phyloP scores from a whole-genome alignment of 2,113 vertebrate genomes.

The Typhlomys cinereus region DNA sequence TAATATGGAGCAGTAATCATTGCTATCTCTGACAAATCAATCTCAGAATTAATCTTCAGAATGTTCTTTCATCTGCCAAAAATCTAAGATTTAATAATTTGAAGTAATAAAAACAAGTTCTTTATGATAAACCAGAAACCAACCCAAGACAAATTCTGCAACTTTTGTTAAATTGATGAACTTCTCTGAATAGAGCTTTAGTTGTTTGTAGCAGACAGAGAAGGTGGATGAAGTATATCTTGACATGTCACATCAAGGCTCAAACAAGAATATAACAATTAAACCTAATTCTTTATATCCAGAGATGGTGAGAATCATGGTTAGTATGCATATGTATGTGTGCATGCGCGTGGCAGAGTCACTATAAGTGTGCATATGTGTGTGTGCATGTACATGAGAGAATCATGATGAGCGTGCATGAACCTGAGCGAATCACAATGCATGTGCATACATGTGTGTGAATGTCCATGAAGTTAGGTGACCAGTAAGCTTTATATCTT shows the following conservation, averaged over 20 bases:
- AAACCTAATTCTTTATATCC: background rate
- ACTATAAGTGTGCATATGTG: too few species aligned
- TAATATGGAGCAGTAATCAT: background rate
- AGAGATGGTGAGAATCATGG: background rate
- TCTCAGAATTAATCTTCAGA: background rate
- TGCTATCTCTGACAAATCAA: background rate
- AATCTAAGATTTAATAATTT: background rate
- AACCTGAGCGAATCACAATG: too few species aligned
- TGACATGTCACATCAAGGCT: background rate
- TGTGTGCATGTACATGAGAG: background rate
- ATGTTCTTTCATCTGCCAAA: background rate
- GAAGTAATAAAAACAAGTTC: background rate
- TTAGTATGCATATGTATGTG: too few species aligned
- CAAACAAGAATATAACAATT: background rate
- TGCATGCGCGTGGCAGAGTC: too few species aligned
- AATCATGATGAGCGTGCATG: too few species aligned
- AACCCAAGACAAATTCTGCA: background rate
- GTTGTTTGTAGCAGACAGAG: background rate
- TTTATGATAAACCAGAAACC: background rate
- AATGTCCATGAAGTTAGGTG: background rate
- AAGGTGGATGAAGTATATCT: background rate
- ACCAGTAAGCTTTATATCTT: background rate
- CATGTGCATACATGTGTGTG: background rate
- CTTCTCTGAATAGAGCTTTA: conserved; percentile 1
- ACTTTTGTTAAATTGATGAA: conserved; percentile 26